Evolutionary conservation across 2,113 vertebrate species (phyloP), one percentile per base, ranked within the genome.

Genomic region (Chascanopsetta lugubris): DNA sequence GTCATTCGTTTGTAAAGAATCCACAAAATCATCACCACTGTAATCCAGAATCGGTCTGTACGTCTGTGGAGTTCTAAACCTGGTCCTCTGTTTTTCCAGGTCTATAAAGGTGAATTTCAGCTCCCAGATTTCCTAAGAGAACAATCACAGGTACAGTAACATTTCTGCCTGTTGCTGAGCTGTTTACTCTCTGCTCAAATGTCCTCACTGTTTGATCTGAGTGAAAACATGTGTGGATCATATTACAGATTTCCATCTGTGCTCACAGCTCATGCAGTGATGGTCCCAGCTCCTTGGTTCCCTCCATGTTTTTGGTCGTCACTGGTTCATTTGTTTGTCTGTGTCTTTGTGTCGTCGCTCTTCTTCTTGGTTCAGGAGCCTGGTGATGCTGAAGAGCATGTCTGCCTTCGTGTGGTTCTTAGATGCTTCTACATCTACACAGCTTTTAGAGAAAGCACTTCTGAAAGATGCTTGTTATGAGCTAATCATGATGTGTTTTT

Each of bases 31-130:
- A 7, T 40, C 42, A 15, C 40, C 27, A 6, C 65, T 42, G 47
- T 8, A 21, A 21, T 18, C 38, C 20, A 59, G 25, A 53, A 66
- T 21, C n/a, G n/a, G n/a, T 64, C 34, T 20, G 4, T 57, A 15
- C 13, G 12, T 54, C 42, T 62, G 15, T 67, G 27, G 62, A 75
- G 58, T 61, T 85, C 65, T 73, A 55, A 93, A 92, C 50, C 2
- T 43, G 87, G 76, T 83, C 74, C 88, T 94, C 90, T 94, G 78
- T 92, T 87, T 92, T 87, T 86, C 77, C 87, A 99, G 96, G 96
- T 99, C 72, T 95, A 93, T 88, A 97, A 98, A 93, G 97, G 97
- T 89, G 96, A 98, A 95, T 99, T 98, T 93, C 96, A 96, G 82
- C 95, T 98, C 49, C 97, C 97, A 72, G 96, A 97, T 83, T 98